Percentiles rank a stretch among this genome's conserved stretches.
These are phyloP conservation scores for Beaufortia kweichowensis DNA, from an alignment of 2,113 vertebrate species.

Conservation along the genomic window DNA sequence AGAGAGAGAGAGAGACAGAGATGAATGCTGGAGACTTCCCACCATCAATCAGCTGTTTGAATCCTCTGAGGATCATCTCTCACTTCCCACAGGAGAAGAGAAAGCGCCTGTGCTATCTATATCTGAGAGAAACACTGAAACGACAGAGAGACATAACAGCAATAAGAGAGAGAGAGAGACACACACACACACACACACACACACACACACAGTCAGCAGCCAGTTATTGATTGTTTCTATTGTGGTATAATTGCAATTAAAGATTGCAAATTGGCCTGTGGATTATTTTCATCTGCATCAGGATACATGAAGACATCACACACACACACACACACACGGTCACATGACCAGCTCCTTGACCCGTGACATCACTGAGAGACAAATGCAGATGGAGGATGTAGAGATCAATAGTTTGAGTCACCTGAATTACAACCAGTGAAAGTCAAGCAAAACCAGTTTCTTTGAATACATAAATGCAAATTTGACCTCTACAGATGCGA, in stretches of 20 bases:
- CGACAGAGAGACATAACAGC: neutral
- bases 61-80: slow-evolving; percentile 68
- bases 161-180: slow-evolving; percentile 15
- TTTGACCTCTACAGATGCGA: neutral
- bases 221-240: slow-evolving; percentile 72
- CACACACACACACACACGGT: slow-evolving; percentile 35
- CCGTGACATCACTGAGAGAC: slow-evolving; percentile 18
- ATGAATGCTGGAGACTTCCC: slow-evolving; percentile 63
- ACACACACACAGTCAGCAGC: slow-evolving; percentile 19
- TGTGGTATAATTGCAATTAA: slow-evolving; percentile 76
- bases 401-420: no score
- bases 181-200: no score
- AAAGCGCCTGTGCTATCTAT: slow-evolving; percentile 10
- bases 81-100: slow-evolving; percentile 45
- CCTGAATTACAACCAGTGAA: no score
- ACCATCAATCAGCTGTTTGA: slow-evolving; percentile 66
- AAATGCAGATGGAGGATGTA: no score
- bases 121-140: neutral
- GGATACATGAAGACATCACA: slow-evolving; percentile 56
- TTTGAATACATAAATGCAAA: no score
- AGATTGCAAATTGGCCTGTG: slow-evolving; percentile 65
- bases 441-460: no score
- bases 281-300: slow-evolving; percentile 67
- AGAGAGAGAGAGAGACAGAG: slow-evolving; percentile 58
- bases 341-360: neutral